Base-by-base conservation (phyloP, 2,888 invertebrate genomes). In the Dermolepida albohirtum region DNA sequence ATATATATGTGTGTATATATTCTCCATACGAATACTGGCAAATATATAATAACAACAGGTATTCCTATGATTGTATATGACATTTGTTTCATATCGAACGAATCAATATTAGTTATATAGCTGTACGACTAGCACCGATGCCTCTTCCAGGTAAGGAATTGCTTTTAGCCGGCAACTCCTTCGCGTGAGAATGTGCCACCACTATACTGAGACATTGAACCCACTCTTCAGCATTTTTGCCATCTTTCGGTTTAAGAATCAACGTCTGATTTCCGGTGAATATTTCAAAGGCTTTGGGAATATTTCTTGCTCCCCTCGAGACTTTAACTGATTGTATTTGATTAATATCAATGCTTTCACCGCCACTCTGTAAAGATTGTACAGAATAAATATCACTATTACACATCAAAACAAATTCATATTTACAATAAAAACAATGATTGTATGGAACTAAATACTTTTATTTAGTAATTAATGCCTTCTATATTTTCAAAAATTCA, bases 241-340 rank as follows among this genome's bases (percentile, higher is more conserved):
- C 94, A 81, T 96, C 95, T 83, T 95, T 95, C 6, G 97, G 97
- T 85, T 97, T 97, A 74, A 97, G 88, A 78, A 96, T 94, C 74
- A 96, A 89, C 8, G 94, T 94, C 83, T 95, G 95, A 83, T 96
- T 95, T 63, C 92, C 92, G 0, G 97, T 97, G 85, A 97, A 97
- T 77, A 97, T 97, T 86, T 97, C 97, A 85, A 97, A 97, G 0
- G 96, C 96, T 82, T 95, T 96, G 17, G 97, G 96, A 77, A 97
- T 95, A 84, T 95, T 95, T 64, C 96, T 88, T 8, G 95, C 94
- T 64, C 95, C 93, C 57, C 95, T 87, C 0, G 96, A 93, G 10
- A 97, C 96, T 79, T 96, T 94, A n/a, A 97, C 97, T 41, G 95
- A 95, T 11, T 96, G 90, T 72, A 97, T 96, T 84, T 96, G 95